Conservation (phyloP, 1,140 invertebrate species). For the Heliconius melpomene region DNA sequence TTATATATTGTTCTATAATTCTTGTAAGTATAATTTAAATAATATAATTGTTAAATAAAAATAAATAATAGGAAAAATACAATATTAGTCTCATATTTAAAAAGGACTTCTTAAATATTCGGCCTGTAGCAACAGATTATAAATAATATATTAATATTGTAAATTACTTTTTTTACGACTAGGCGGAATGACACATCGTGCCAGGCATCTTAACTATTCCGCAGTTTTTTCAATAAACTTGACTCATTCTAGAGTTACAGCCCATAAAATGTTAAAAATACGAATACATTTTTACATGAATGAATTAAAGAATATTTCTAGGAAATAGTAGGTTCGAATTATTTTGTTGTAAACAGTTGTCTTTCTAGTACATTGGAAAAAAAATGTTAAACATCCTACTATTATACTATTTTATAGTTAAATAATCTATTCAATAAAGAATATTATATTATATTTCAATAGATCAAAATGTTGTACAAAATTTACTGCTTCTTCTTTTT, state of each 20-base stretch:
- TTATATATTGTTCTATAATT: not conserved
- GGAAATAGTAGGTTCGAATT: not conserved
- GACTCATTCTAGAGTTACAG: constrained; percentile 7
- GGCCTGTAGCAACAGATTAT: not conserved
- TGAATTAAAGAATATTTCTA: not conserved
- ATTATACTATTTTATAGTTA: too few relatives aligned
- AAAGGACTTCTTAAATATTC: not conserved
- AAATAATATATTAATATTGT: not conserved
- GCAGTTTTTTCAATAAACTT: constrained; percentile 6
- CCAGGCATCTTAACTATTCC: constrained; percentile 2
- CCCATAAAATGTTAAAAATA: constrained; percentile 14
- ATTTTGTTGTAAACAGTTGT: not conserved
- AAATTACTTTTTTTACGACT: not conserved
- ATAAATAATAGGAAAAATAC: not conserved
- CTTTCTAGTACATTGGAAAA: too few relatives aligned
- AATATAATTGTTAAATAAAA: not conserved
- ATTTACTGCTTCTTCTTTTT: too few relatives aligned
- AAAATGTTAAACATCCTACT: too few relatives aligned
- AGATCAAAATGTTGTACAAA: too few relatives aligned
- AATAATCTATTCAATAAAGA: too few relatives aligned
- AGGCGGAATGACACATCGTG: constrained; percentile 9
- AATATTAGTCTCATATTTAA: too few relatives aligned
- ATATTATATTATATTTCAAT: too few relatives aligned
- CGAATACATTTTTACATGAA: not conserved
- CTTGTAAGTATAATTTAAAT: too few relatives aligned